phyloP scores from a whole-genome alignment of 2,888 invertebrate genomes.

The Gerris lacustris region DNA sequence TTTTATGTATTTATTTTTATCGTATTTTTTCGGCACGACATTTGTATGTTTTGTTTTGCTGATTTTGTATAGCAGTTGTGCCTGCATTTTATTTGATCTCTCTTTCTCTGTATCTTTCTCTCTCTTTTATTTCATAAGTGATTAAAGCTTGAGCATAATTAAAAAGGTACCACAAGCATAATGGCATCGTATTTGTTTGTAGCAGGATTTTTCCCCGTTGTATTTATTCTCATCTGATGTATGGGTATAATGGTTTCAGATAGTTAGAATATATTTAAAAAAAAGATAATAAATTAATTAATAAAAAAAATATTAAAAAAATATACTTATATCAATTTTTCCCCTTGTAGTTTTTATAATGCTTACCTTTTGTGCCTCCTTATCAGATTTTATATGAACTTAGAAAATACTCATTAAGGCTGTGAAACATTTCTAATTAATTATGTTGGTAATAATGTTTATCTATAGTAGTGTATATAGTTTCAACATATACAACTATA shows the following conservation, averaged over 20 bases:
- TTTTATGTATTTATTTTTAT: conserved; percentile 20
- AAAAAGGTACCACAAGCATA: background rate
- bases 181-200: background rate
- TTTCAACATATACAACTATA: background rate
- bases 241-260: background rate
- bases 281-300: too few relatives aligned
- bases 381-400: conserved; percentile 3
- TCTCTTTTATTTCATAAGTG: too few relatives aligned
- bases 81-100: background rate
- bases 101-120: conserved; percentile 17
- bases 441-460: background rate
- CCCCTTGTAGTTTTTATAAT: background rate
- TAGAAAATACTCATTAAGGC: background rate
- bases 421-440: background rate
- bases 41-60: conserved; percentile 7
- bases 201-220: background rate
- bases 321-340: background rate
- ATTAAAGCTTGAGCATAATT: background rate
- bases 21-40: background rate
- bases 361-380: conserved; percentile 5
- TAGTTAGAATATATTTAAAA: background rate
- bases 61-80: conserved; percentile 18
- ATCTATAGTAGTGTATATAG: background rate
- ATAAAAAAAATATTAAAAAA: background rate
- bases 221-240: background rate